Conservation (phyloP, 2,113 vertebrate species). For the Odobenus rosmarus region DNA sequence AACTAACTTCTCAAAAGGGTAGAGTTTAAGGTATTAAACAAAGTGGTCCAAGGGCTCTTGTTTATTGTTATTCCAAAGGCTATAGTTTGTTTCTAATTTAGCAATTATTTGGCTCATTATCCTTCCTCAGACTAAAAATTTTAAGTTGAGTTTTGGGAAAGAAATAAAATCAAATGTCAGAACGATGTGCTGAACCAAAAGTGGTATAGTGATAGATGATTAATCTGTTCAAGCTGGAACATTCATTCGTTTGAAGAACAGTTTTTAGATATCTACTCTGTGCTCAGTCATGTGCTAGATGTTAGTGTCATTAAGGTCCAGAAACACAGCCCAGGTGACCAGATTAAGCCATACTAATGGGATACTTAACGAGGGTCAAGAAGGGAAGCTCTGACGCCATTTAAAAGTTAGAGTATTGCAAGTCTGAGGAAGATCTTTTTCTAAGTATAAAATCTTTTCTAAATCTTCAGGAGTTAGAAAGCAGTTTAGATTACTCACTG, state of each 20-base stretch:
- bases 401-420: background rate
- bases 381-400: background rate
- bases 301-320: background rate
- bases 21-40: constrained; percentile 26
- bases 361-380: background rate
- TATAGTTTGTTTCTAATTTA: background rate
- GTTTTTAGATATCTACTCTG: background rate
- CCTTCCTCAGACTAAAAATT: constrained; percentile 7
- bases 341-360: background rate
- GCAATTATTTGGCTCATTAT: background rate
- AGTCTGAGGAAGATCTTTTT: background rate
- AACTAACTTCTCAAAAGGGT: constrained; percentile 54
- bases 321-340: background rate
- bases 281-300: background rate
- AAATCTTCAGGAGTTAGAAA: background rate
- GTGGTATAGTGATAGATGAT: background rate
- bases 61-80: background rate
- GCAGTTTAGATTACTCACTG: background rate
- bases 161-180: background rate
- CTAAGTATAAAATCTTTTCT: background rate
- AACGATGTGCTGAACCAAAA: background rate
- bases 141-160: constrained; percentile 22
- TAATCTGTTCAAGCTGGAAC: background rate
- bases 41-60: background rate
- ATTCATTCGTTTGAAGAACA: background rate